Base-by-base conservation (phyloP, 2,797 vertebrate genomes). In the Onychomys arenicola region DNA sequence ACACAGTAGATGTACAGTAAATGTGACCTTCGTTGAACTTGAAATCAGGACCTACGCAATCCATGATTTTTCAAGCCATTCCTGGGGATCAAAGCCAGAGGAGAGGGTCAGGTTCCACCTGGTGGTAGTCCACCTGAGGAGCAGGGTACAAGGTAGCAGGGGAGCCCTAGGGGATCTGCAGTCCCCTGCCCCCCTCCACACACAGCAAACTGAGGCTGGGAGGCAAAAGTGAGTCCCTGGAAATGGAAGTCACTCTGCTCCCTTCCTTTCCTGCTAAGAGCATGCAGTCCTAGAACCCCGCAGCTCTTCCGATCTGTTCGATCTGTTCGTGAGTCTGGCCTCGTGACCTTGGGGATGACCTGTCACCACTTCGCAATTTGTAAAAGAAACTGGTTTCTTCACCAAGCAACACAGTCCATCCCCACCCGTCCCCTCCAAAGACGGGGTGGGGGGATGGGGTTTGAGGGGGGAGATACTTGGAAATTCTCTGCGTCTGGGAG, bases 291-390 rank as follows among this genome's bases (percentile, higher is more conserved):
- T 91, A 71, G 46, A 86, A 63, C 4, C 46, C 29, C 32, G 85
- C 67, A 32, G 91, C 78, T 89, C 75, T 10, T 2, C 59, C 12
- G 85, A 29, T 89, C 91, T 86, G 93, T 71, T 67, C 12, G 85
- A 29, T 89, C 91, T 86, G 93, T 71, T 67, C 40, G 94, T 49
- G 0, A 25, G 85, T 88, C 94, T 87, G 82, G 17, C 13, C n/a
- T 59, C 19, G 10, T 96, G 97, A 98, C 98, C 98, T 98, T 98
- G 97, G 80, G 16, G 43, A 59, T 96, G 96, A 96, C 94, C 92
- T 78, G 93, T 76, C 32, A 34, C 55, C 52, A n/a, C 77, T 73
- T 73, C 57, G 73, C 67, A 52, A 67, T 23, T 21, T 2, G 32
- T n/a, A 29, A 61, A 61, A 78, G 32, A 83, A 78, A 32, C 76